Conservation (phyloP, 35 echinoderm and acorn worm species). For the Ptychodera flava region DNA sequence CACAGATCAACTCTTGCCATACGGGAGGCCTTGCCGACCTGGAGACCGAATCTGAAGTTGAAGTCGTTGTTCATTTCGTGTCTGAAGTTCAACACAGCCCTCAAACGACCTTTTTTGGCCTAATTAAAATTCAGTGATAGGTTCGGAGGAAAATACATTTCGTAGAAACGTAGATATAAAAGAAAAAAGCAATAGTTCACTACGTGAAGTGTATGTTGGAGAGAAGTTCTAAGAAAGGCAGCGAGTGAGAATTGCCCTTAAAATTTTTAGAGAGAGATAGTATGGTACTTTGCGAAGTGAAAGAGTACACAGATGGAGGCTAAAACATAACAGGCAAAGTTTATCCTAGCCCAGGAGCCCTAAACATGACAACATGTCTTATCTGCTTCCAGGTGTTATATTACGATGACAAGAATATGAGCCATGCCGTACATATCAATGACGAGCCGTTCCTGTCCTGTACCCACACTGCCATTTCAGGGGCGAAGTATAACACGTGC, state of each 20-base stretch:
- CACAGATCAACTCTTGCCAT: neutral
- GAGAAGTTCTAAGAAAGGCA: too few species aligned
- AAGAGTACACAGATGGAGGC: neutral
- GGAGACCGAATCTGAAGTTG: neutral
- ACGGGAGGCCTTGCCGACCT: neutral
- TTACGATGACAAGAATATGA: neutral
- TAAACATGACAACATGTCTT: neutral
- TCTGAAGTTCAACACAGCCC: neutral
- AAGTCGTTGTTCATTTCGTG: neutral
- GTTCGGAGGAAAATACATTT: too few species aligned
- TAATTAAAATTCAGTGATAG: too few species aligned
- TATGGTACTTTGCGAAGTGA: neutral
- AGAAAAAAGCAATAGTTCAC: too few species aligned
- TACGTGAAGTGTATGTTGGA: too few species aligned
- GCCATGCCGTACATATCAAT: neutral
- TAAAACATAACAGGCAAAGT: too few species aligned
- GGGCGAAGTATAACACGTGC: neutral
- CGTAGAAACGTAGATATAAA: too few species aligned
- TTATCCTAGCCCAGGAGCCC: too few species aligned
- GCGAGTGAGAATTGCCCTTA: too few species aligned
- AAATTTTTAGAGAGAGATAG: too few species aligned
- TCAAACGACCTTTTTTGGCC: neutral
- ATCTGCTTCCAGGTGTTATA: neutral
- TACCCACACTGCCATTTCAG: neutral
- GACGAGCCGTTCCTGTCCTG: neutral